Conservation (phyloP, 2,888 invertebrate genomes). For the Diaprepes abbreviatus region DNA sequence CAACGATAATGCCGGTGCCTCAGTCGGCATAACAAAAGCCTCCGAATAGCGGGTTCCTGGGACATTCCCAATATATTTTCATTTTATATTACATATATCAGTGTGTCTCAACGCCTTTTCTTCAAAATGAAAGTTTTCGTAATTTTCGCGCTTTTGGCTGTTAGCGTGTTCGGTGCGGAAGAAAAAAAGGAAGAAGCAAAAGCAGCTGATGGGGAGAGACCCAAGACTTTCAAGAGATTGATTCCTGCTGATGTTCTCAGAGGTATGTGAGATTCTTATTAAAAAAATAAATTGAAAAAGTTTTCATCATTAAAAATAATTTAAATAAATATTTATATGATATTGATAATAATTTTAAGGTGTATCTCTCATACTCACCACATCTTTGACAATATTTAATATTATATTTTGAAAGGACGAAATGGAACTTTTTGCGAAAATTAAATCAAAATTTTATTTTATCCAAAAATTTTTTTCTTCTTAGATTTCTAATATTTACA, state of each 20-base stretch:
- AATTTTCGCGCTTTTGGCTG: constrained; percentile 69
- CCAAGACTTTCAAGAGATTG: constrained; percentile 83
- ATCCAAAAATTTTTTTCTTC: no score
- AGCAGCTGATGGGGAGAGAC: constrained; percentile 65
- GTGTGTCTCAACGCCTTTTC: constrained; percentile 17
- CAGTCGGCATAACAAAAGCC: constrained; percentile 42
- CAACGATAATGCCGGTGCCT: constrained; percentile 8
- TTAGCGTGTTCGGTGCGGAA: constrained; percentile 58
- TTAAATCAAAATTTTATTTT: no score
- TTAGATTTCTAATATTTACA: no score
- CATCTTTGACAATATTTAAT: no score
- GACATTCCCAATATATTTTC: constrained; percentile 2
- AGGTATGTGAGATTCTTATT: constrained; percentile 71
- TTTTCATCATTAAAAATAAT: no score
- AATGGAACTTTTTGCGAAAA: no score
- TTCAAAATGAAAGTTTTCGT: constrained; percentile 72
- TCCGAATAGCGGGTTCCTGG: constrained; percentile 28
- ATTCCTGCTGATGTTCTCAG: constrained; percentile 92
- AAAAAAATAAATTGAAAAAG: not conserved
- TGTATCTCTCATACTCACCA: no score
- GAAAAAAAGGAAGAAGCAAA: constrained; percentile 70
- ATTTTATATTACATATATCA: constrained; percentile 15
- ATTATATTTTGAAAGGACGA: no score
- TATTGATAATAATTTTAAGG: no score
- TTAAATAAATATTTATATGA: no score